A percentile compares a stretch with the other conserved stretches of the same genome.
phyloP scores from a whole-genome alignment of 2,797 vertebrate genomes.

The Cynodonichthys magdalenae region DNA sequence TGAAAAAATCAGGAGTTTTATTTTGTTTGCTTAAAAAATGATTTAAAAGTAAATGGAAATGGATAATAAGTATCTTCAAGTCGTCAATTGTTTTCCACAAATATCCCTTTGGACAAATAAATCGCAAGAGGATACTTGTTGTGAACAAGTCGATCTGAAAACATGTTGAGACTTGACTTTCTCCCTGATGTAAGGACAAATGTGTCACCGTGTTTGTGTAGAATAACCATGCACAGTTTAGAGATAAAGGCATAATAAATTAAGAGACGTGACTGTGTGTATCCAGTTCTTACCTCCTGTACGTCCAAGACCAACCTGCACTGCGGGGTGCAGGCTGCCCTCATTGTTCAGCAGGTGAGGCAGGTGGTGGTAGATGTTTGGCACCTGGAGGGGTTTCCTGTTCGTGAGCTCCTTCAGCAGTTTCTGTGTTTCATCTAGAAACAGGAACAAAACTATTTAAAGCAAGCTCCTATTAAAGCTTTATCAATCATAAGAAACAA shows the following conservation, averaged over 20 bases:
- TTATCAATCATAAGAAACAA: neutral
- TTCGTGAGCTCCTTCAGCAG: conserved; percentile 93
- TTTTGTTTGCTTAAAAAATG: too few species aligned
- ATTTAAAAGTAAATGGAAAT: too few species aligned
- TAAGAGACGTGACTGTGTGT: neutral
- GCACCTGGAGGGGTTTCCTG: conserved; percentile 95
- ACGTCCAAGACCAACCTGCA: conserved; percentile 92
- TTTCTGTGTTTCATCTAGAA: conserved; percentile 93
- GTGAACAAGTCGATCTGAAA: conserved; percentile 26
- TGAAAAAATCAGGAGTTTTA: neutral
- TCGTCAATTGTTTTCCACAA: neutral
- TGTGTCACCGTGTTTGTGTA: conserved; percentile 28
- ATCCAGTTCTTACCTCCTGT: conserved; percentile 87
- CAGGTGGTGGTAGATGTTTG: conserved; percentile 99
- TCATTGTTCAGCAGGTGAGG: conserved; percentile 98
- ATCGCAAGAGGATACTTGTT: conserved; percentile 30
- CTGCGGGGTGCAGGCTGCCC: conserved; percentile 94
- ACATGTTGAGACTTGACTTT: conserved; percentile 41
- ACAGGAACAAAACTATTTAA: neutral
- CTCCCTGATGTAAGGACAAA: conserved; percentile 19
- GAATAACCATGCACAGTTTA: neutral
- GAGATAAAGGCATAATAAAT: neutral
- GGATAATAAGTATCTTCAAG: neutral
- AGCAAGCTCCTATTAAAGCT: neutral
- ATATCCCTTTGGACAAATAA: conserved; percentile 10